Evolutionary conservation across 1,140 invertebrate species (phyloP).

Genomic region (Littorina saxatilis): DNA sequence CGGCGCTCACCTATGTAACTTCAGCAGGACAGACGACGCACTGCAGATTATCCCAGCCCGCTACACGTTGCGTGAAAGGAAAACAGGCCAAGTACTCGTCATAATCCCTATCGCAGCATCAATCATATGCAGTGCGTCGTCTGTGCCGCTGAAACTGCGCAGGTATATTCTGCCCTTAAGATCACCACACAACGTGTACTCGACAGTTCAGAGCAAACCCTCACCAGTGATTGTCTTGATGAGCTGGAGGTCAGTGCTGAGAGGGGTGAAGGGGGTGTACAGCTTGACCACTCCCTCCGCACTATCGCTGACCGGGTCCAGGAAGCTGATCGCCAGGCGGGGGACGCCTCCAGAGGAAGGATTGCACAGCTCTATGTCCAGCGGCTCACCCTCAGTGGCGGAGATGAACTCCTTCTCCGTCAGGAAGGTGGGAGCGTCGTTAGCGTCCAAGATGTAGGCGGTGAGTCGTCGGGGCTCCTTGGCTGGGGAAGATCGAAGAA

Average conservation of each 20-base stretch:
- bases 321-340: conserved; percentile 30
- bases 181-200: too few species aligned
- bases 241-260: neutral
- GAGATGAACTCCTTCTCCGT: conserved; percentile 11
- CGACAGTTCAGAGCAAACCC: too few species aligned
- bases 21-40: too few species aligned
- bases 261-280: conserved; percentile 19
- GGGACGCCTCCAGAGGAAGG: neutral
- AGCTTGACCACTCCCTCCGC: conserved; percentile 29
- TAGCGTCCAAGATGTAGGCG: conserved; percentile 11
- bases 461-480: conserved; percentile 34
- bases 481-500: conserved; percentile 26
- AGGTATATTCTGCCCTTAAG: too few species aligned
- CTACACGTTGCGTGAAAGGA: too few species aligned
- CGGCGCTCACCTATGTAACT: too few species aligned
- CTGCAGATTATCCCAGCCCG: too few species aligned
- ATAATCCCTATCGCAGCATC: too few species aligned
- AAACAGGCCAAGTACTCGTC: too few species aligned
- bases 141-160: too few species aligned
- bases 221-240: neutral
- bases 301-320: conserved; percentile 12
- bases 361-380: conserved; percentile 41
- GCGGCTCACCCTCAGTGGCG: conserved; percentile 17
- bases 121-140: too few species aligned
- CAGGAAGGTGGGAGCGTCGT: conserved; percentile 9